Percentiles rank a stretch among this genome's conserved stretches.
phyloP scores from a whole-genome alignment of 2,113 vertebrate genomes.

The Antennarius striatus region DNA sequence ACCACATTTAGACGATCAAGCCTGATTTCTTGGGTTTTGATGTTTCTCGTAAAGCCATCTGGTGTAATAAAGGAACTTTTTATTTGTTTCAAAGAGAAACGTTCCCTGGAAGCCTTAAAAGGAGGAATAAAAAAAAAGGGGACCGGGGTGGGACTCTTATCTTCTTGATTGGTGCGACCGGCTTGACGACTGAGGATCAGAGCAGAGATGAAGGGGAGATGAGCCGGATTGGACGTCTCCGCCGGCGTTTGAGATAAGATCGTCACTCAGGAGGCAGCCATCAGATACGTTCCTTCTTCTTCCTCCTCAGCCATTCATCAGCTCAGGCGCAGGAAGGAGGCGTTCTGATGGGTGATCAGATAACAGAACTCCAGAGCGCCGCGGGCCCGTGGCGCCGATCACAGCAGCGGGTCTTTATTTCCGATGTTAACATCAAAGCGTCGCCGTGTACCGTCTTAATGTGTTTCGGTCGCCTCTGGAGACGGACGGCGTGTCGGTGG shows the following conservation, averaged over 20 bases:
- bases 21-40: too few relatives aligned
- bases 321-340: slow-evolving; percentile 14
- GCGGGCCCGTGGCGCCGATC: not conserved
- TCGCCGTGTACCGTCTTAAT: too few relatives aligned
- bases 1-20: too few relatives aligned
- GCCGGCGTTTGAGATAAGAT: slow-evolving; percentile 47
- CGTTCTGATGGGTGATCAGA: slow-evolving; percentile 24
- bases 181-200: slow-evolving; percentile 45
- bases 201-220: slow-evolving; percentile 42
- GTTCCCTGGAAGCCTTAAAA: slow-evolving; percentile 30
- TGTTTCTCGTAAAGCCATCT: too few relatives aligned
- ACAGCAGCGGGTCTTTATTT: not conserved
- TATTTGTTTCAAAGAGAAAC: slow-evolving; percentile 33
- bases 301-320: slow-evolving; percentile 38
- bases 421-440: too few relatives aligned
- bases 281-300: slow-evolving; percentile 40
- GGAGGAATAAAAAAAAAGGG: slow-evolving; percentile 22
- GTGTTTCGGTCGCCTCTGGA: too few relatives aligned
- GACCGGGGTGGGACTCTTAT: slow-evolving; percentile 43
- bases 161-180: slow-evolving; percentile 43
- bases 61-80: too few relatives aligned
- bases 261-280: slow-evolving; percentile 33
- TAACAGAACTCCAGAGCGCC: slow-evolving; percentile 17
- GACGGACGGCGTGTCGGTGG: too few relatives aligned
- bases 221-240: slow-evolving; percentile 43